Conservation (phyloP, 2,888 invertebrate genomes). For the Ctenicera cuprea region DNA sequence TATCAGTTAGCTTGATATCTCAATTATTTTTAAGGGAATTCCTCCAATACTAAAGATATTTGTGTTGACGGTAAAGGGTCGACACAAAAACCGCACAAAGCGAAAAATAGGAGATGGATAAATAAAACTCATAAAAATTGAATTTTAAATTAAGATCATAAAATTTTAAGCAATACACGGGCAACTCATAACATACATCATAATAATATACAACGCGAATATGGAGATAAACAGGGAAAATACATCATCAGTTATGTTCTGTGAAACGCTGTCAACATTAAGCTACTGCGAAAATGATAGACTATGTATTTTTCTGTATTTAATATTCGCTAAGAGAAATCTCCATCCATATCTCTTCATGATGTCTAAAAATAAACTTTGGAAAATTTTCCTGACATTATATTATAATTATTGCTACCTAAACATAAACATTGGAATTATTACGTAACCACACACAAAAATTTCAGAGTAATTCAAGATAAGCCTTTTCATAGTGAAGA, state of each 20-base stretch:
- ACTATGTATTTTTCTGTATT: constrained; percentile 6
- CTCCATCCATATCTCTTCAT: not conserved
- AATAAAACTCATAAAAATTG: constrained; percentile 28
- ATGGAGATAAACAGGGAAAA: constrained; percentile 29
- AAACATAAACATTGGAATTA: too few relatives aligned
- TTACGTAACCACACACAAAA: too few relatives aligned
- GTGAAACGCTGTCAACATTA: constrained; percentile 38
- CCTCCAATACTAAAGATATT: not conserved
- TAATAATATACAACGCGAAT: constrained; percentile 18
- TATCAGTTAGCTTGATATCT: constrained; percentile 34
- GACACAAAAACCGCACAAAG: not conserved
- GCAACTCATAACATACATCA: constrained; percentile 24
- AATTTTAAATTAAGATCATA: constrained; percentile 40
- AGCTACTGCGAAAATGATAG: constrained; percentile 32
- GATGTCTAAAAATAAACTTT: too few relatives aligned
- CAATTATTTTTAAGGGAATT: constrained; percentile 28
- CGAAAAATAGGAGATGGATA: not conserved
- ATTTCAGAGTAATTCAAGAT: too few relatives aligned
- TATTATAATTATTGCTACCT: too few relatives aligned
- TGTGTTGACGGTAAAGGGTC: too few relatives aligned
- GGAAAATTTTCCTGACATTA: too few relatives aligned
- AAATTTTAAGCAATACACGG: constrained; percentile 34
- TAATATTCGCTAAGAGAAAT: not conserved
- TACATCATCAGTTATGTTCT: constrained; percentile 41
- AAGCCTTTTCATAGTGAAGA: too few relatives aligned